Conservation (phyloP, 1,140 invertebrate species). For the Teleopsis dalmanni region DNA sequence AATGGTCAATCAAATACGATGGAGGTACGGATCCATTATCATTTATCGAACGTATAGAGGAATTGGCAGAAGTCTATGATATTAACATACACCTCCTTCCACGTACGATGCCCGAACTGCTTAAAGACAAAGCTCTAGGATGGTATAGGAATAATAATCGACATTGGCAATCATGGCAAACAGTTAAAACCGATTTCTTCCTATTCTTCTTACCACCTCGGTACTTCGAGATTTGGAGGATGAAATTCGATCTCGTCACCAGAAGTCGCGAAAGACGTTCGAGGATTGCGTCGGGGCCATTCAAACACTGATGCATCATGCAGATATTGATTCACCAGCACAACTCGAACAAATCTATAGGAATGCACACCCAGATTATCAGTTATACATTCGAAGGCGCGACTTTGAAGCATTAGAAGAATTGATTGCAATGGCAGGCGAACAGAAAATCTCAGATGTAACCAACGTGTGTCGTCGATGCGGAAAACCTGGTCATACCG, state of each 20-base stretch:
- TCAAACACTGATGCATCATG: not conserved
- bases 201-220: not conserved
- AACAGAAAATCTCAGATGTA: not conserved
- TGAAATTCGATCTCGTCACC: not conserved
- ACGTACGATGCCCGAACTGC: not conserved
- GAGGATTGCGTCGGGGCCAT: not conserved
- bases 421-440: not conserved
- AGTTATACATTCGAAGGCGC: not conserved
- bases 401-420: not conserved
- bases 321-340: not conserved
- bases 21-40: slow-evolving; percentile 44
- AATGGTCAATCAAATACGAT: slow-evolving; percentile 12
- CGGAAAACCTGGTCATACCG: not conserved
- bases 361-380: not conserved
- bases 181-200: not conserved
- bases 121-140: not conserved
- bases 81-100: not conserved
- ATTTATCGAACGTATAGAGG: not conserved
- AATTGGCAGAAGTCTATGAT: not conserved
- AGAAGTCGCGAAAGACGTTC: not conserved
- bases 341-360: not conserved
- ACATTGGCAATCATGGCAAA: not conserved
- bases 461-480: not conserved
- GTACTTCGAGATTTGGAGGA: not conserved
- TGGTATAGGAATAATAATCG: not conserved